A percentile compares a stretch with the other conserved stretches of the same genome.
Evolutionary conservation across 2,888 invertebrate genomes (phyloP).

Genomic region (Ephialtes manifestator): DNA sequence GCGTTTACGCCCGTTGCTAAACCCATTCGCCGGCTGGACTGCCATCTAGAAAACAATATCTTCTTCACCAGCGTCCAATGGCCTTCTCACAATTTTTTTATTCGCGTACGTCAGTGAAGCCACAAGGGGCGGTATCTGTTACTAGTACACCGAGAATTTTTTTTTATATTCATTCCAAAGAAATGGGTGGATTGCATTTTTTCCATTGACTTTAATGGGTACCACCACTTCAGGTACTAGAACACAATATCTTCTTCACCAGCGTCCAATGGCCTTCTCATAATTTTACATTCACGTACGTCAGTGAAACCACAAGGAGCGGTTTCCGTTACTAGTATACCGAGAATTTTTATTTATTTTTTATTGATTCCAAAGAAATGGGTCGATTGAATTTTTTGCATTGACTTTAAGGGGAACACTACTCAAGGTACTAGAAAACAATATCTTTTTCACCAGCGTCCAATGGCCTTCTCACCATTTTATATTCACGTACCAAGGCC

Average conservation of each 20-base stretch:
- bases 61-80: not conserved
- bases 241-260: not conserved
- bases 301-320: too few relatives aligned
- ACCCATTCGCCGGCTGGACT: not conserved
- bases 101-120: not conserved
- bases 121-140: too few relatives aligned
- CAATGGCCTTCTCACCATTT: not conserved
- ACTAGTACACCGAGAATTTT: too few relatives aligned
- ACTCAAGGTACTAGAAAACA: not conserved
- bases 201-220: too few relatives aligned
- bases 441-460: not conserved
- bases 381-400: too few relatives aligned
- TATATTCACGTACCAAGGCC: not conserved
- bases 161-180: too few relatives aligned
- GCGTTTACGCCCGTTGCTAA: not conserved
- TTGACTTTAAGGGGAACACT: too few relatives aligned
- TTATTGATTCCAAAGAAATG: too few relatives aligned
- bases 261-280: not conserved
- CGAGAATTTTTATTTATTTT: too few relatives aligned
- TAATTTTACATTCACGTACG: not conserved
- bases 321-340: too few relatives aligned
- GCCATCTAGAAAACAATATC: not conserved
- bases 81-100: not conserved
- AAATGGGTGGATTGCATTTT: too few relatives aligned
- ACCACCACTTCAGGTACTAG: too few relatives aligned